Percentiles rank a stretch among this genome's conserved stretches.
These are phyloP conservation scores for Cheirogaleus medius DNA, from an alignment of 2,113 vertebrate genomes.

Conservation along the genomic window DNA sequence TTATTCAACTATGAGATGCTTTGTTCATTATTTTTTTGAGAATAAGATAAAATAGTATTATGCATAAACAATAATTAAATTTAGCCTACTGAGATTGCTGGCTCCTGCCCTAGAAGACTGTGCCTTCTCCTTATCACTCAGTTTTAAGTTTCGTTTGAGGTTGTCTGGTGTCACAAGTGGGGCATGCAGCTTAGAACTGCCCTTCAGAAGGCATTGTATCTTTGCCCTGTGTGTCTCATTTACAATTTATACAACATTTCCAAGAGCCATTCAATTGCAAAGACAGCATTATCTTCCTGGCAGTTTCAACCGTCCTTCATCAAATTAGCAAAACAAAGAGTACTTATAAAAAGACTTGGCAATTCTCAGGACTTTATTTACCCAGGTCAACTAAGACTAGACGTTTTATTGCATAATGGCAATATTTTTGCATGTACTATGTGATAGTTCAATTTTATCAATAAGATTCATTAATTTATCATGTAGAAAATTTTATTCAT, in stretches of 20 bases:
- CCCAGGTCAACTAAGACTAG: not conserved
- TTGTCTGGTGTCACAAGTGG: accelerated
- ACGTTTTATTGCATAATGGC: not conserved
- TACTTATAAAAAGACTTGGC: not conserved
- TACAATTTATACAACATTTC: not conserved
- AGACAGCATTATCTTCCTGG: not conserved
- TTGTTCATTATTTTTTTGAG: not conserved
- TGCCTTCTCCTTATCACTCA: not conserved
- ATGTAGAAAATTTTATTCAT: not conserved
- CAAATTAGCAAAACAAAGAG: not conserved
- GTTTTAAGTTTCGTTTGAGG: not conserved
- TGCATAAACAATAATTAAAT: not conserved
- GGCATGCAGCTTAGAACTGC: not conserved
- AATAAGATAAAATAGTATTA: not conserved
- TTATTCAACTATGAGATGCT: not conserved
- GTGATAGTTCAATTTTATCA: not conserved
- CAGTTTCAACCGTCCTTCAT: not conserved
- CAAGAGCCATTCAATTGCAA: not conserved
- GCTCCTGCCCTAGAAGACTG: accelerated
- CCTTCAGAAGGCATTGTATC: not conserved
- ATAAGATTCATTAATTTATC: not conserved
- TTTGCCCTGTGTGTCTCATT: not conserved
- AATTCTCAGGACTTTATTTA: not conserved
- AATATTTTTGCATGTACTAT: not conserved
- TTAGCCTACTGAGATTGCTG: not conserved